Conservation (phyloP, 2,888 invertebrate genomes). For the Cerastis leucographa region DNA sequence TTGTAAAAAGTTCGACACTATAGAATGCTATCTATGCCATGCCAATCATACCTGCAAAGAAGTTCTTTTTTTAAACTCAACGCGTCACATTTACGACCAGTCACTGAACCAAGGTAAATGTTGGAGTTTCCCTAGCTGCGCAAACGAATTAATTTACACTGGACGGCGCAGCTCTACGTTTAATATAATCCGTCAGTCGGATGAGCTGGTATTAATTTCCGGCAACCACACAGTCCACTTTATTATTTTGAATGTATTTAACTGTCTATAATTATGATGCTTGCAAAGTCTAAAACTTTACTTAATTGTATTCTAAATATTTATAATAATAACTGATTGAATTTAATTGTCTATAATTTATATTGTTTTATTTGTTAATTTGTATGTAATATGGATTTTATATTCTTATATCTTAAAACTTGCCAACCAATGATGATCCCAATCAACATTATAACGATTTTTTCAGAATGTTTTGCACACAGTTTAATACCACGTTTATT, state of each 20-base stretch:
- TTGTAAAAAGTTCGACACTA: not conserved
- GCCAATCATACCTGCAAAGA: not conserved
- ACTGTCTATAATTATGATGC: too few relatives aligned
- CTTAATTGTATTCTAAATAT: too few relatives aligned
- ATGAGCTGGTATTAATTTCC: slow-evolving; percentile 23
- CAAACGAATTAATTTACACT: slow-evolving; percentile 19
- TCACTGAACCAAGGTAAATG: not conserved
- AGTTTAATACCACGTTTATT: too few relatives aligned
- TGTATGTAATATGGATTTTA: too few relatives aligned
- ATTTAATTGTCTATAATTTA: too few relatives aligned
- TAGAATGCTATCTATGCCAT: not conserved
- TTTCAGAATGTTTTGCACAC: too few relatives aligned
- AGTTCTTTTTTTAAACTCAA: not conserved
- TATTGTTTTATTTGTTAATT: too few relatives aligned
- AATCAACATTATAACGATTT: too few relatives aligned
- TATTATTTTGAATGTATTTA: not conserved
- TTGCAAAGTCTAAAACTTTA: too few relatives aligned
- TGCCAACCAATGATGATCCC: too few relatives aligned
- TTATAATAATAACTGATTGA: too few relatives aligned
- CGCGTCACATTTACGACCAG: not conserved
- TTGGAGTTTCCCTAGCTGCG: not conserved
- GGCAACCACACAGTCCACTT: slow-evolving; percentile 12
- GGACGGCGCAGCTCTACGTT: not conserved
- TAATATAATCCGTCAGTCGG: slow-evolving; percentile 18
- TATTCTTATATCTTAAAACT: too few relatives aligned